Percentiles rank a stretch among this genome's conserved stretches.
These are phyloP conservation scores for Eudemis profundana DNA, from an alignment of 2,888 invertebrate genomes.

Conservation along the genomic window DNA sequence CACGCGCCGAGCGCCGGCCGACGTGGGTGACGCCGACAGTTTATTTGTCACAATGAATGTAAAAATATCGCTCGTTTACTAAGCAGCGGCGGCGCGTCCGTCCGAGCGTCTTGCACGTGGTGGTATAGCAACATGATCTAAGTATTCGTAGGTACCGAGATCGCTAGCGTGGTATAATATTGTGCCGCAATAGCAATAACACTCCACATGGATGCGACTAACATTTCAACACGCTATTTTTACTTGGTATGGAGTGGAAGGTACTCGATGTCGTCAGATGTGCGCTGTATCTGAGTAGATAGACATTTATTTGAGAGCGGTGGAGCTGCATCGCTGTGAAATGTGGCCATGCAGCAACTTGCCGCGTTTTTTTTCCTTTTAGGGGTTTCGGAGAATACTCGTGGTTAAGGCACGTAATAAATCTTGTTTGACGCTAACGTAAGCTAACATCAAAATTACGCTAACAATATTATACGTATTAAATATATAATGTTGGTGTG, in stretches of 20 bases:
- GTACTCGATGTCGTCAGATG: slow-evolving; percentile 34
- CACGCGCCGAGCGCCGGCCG: slow-evolving; percentile 56
- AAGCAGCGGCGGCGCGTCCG: slow-evolving; percentile 56
- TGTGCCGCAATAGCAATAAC: slow-evolving; percentile 37
- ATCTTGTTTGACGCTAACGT: neutral
- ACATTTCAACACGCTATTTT: slow-evolving; percentile 41
- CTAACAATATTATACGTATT: no score
- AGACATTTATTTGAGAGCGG: slow-evolving; percentile 22
- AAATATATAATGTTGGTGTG: no score
- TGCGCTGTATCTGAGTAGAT: slow-evolving; percentile 26
- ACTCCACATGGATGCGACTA: slow-evolving; percentile 41
- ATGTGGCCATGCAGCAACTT: slow-evolving; percentile 15
- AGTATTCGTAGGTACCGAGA: slow-evolving; percentile 36
- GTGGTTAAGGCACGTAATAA: neutral
- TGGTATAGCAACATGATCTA: slow-evolving; percentile 45
- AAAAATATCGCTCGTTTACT: slow-evolving; percentile 70
- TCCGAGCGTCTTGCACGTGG: slow-evolving; percentile 47
- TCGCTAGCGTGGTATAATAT: slow-evolving; percentile 24
- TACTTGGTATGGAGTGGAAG: slow-evolving; percentile 40
- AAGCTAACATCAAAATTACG: no score
- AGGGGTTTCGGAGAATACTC: neutral
- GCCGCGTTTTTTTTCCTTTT: slow-evolving; percentile 12
- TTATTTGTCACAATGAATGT: slow-evolving; percentile 75
- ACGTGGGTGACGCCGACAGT: slow-evolving; percentile 67
- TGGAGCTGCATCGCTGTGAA: slow-evolving; percentile 15